phyloP scores from a whole-genome alignment of 1,140 invertebrate genomes.

The Stegodyphus dumicola region DNA sequence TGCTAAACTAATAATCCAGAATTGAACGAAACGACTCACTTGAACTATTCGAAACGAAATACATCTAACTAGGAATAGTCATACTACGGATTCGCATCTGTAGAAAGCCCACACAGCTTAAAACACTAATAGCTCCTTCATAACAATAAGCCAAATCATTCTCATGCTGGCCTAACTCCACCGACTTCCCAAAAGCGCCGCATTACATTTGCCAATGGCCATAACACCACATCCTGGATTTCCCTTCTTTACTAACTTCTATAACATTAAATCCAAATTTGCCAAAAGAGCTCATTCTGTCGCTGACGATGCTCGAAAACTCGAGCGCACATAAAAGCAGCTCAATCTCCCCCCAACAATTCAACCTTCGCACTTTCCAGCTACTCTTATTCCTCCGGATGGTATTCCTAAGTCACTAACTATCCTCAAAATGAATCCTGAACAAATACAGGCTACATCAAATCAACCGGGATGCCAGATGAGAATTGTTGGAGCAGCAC shows the following conservation, averaged over 20 bases:
- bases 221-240: background rate
- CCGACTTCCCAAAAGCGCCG: no score
- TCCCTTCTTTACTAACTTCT: background rate
- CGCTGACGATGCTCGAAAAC: background rate
- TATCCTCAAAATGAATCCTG: constrained; percentile 38
- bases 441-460: constrained; percentile 33
- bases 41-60: no score
- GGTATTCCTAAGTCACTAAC: constrained; percentile 39
- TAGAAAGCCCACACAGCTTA: no score
- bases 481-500: no score
- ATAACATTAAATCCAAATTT: constrained; percentile 20
- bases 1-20: no score
- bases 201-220: no score
- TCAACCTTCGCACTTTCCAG: background rate
- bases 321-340: background rate
- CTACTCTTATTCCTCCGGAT: constrained; percentile 16
- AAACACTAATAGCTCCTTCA: no score
- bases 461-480: background rate
- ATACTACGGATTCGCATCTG: no score
- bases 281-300: background rate
- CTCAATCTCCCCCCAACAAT: background rate
- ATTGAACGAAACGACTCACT: no score
- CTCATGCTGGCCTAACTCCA: no score
- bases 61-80: no score
- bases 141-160: no score